Evolutionary conservation across 2,888 invertebrate genomes (phyloP), one percentile per base, ranked within the genome.

Genomic region (Drosophila imparisetae): DNA sequence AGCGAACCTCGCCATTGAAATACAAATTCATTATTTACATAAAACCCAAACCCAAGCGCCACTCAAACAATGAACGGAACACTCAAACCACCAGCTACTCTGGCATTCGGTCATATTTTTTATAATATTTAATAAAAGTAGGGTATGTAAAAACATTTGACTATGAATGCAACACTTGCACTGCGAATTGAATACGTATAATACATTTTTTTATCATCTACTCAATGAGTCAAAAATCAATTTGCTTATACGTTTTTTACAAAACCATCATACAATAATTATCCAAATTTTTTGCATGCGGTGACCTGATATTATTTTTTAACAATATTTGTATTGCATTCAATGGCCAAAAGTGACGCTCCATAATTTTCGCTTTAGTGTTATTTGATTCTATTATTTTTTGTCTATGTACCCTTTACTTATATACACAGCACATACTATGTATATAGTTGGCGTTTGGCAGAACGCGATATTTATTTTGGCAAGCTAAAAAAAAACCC

Each of bases 401-500:
- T 60, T 53, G 57, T 54, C 49, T 64, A 63, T 73, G 49, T 71
- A 59, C 65, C 60, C 65, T 66, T 61, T 60, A 66, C 55, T 58
- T 70, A 58, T 55, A 66, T 21, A 38, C 45, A 49, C 24, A 60
- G 38, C 30, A 66, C 53, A 68, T 63, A 53, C 40, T 50, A 57
- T 74, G 38, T 13, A 54, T 61, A 67, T 75, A 72, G 75, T 75
- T 87, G 75, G 75, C 66, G 83, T 71, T 75, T 71, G 73, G 86
- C 72, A 64, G 73, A 73, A 79, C 73, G 80, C 61, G 64, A 87
- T 79, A 82, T 85, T 87, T 77, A 78, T 72, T 80, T 78, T 80
- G 76, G 71, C 71, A 70, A 68, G 59, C 74, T 71, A 54, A 82
- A 84, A 81, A 86, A 78, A 83, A 84, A 76, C 42, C 54, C 50